Evolutionary conservation across 1,140 invertebrate species (phyloP).

Genomic region (Papilio machaon): DNA sequence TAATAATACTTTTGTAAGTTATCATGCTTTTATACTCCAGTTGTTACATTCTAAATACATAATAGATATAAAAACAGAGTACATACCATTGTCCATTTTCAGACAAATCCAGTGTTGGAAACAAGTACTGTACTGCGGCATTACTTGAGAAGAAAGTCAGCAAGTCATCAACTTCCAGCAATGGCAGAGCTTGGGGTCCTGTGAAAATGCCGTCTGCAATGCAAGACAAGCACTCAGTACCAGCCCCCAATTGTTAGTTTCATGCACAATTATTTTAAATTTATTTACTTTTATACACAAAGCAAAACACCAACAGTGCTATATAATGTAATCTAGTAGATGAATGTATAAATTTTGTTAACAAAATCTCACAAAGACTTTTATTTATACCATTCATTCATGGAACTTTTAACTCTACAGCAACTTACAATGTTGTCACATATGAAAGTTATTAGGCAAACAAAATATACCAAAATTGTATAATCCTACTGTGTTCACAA

Average conservation of each 20-base stretch:
- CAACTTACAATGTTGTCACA: too few relatives aligned
- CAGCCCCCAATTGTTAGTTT: conserved; percentile 38
- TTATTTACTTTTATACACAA: not conserved
- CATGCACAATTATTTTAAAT: conserved; percentile 12
- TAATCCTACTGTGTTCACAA: too few relatives aligned
- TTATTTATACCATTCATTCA: too few relatives aligned
- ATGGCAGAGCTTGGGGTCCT: conserved; percentile 67
- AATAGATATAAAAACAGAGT: conserved; percentile 9
- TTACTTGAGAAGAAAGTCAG: conserved; percentile 77
- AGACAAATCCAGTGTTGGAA: conserved; percentile 64
- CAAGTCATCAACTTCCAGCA: conserved; percentile 68
- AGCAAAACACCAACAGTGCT: not conserved
- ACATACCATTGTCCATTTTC: conserved; percentile 66
- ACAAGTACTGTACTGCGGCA: conserved; percentile 72
- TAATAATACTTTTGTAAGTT: not conserved
- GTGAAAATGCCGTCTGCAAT: conserved; percentile 66
- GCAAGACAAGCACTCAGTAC: conserved; percentile 52
- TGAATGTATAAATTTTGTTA: not conserved
- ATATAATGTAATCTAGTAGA: not conserved
- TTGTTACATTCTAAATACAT: not conserved
- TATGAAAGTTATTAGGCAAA: too few relatives aligned
- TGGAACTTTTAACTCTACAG: too few relatives aligned
- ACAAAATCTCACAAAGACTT: too few relatives aligned
- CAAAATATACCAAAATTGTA: too few relatives aligned
- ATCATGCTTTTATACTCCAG: not conserved